A percentile compares a stretch with the other conserved stretches of the same genome.
Evolutionary conservation across 2,888 invertebrate species (phyloP).

Genomic region (Notodonta ziczac): DNA sequence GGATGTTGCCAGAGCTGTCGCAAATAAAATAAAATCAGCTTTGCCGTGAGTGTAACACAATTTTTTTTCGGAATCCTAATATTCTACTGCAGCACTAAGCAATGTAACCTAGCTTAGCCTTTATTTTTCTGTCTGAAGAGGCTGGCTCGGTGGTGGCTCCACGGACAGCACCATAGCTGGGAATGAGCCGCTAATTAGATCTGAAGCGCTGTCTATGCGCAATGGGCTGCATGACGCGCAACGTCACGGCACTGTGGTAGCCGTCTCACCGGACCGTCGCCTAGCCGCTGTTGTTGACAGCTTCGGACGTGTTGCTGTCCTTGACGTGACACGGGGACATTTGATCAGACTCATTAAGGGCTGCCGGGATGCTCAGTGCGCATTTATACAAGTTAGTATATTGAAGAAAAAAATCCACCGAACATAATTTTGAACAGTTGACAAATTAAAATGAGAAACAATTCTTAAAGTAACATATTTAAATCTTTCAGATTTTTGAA

Average conservation of each 20-base stretch:
- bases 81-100: background rate
- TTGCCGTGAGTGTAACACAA: constrained; percentile 86
- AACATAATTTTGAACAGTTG: background rate
- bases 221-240: constrained; percentile 92
- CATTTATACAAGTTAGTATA: constrained; percentile 91
- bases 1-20: constrained; percentile 97
- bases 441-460: too few relatives aligned
- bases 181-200: constrained; percentile 83
- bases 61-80: background rate
- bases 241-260: constrained; percentile 88
- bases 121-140: constrained; percentile 51
- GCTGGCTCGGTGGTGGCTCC: constrained; percentile 73
- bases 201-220: constrained; percentile 90
- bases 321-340: constrained; percentile 92
- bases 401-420: background rate
- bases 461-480: too few relatives aligned
- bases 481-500: constrained; percentile 71
- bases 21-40: constrained; percentile 92
- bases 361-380: constrained; percentile 97
- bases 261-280: constrained; percentile 91
- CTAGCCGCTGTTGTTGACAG: constrained; percentile 93
- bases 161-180: constrained; percentile 54
- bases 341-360: constrained; percentile 97
- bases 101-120: background rate
- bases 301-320: constrained; percentile 93